These are phyloP conservation scores for Agapornis canus DNA, from an alignment of 2,797 vertebrate genomes.

Conservation along the genomic window DNA sequence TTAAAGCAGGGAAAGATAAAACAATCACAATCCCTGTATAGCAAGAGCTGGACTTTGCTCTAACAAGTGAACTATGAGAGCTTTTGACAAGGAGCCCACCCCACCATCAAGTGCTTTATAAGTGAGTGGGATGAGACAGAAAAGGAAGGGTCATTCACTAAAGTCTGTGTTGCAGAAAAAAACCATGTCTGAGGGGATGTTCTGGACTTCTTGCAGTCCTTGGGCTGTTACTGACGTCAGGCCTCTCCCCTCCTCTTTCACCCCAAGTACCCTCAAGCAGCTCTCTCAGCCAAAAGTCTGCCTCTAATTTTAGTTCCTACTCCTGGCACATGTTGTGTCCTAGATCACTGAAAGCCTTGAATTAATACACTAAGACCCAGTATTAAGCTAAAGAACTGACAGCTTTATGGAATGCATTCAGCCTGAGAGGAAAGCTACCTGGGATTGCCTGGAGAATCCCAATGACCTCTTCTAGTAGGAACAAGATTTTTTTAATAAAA, in stretches of 20 bases:
- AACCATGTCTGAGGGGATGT: neutral
- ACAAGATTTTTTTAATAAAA: neutral
- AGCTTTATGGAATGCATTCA: constrained; percentile 51
- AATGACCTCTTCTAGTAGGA: neutral
- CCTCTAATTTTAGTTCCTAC: constrained; percentile 74
- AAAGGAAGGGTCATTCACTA: neutral
- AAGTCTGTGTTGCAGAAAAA: neutral
- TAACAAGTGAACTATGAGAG: neutral
- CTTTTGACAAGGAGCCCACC: neutral
- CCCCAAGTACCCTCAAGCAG: constrained; percentile 55
- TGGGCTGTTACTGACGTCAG: neutral
- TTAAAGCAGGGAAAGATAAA: accelerated
- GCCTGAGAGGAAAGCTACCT: constrained; percentile 48
- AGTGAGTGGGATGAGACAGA: neutral
- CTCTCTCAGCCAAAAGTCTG: constrained; percentile 67
- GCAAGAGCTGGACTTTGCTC: neutral
- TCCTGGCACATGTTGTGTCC: constrained; percentile 67
- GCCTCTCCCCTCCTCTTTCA: constrained; percentile 32
- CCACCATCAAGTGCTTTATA: neutral
- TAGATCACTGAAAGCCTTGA: constrained; percentile 65
- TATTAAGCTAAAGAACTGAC: constrained; percentile 69
- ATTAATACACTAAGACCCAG: constrained; percentile 70
- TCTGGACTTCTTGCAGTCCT: neutral
- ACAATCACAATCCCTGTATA: neutral
- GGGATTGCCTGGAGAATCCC: constrained; percentile 9